Base-by-base conservation (phyloP, 2,797 vertebrate species). In the Hoplostethus atlanticus region DNA sequence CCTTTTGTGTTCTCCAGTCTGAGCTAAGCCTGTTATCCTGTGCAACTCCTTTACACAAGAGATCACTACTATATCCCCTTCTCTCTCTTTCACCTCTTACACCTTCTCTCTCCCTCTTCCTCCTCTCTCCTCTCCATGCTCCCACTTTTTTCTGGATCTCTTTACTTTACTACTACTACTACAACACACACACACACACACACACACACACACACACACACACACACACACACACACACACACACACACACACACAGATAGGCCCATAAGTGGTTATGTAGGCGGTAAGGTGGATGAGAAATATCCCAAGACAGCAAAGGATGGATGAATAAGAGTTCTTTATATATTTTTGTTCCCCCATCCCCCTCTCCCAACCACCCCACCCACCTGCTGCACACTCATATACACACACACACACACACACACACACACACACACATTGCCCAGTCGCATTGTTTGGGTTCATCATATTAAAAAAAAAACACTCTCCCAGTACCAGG, bases 1-100 rank as follows among this genome's bases (percentile, higher is more conserved):
- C 85, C 79, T 75, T 87, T 87, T 90, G 88, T 92, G 86, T 91
- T 91, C 87, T 87, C 85, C 71, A 78, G 86, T 84, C 66, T 69
- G 79, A 87, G 81, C 83, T 90, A 86, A 93, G 87, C 89, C 83
- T 84, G 84, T 90, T 92, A 92, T 92, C 81, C 86, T 82, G 68
- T 85, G 84, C 75, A 83, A 79, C 82, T 88, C 71, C 82, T 84
- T 87, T 86, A 87, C 78, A 83, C 77, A 82, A 78, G 80, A 85
- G 80, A 85, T 87, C 81, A 80, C 83, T 59, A 55, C 79, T 68
- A 64, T 60, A 85, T 79, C 72, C 69, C 55, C 21, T 50, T 71
- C 56, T 73, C 60, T 73, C 63, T 75, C 79, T 85, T 84, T 87
- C 79, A 72, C 74, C 76, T 70, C 55, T 71, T 42, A 48, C 56